phyloP scores from a whole-genome alignment of 2,888 invertebrate species.

The Scotopteryx bipunctaria region DNA sequence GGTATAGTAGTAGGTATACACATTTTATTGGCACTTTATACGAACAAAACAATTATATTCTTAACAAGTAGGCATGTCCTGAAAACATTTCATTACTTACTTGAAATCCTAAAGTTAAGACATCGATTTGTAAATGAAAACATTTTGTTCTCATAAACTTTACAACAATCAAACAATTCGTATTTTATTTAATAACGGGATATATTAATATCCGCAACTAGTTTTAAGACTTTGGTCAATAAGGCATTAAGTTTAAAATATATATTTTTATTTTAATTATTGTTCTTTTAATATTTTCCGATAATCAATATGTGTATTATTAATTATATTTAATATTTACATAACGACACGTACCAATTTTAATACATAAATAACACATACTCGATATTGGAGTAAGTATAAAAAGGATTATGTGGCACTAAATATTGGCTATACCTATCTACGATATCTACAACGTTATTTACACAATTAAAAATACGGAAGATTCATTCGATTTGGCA shows the following conservation, averaged over 20 bases:
- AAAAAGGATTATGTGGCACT: constrained; percentile 68
- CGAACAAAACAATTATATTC: constrained; percentile 13
- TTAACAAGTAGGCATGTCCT: constrained; percentile 53
- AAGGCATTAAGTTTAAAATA: constrained; percentile 84
- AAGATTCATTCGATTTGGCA: constrained; percentile 65
- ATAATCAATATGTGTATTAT: constrained; percentile 65
- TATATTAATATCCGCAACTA: constrained; percentile 76
- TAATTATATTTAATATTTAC: constrained; percentile 76
- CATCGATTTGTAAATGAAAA: constrained; percentile 72
- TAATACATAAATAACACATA: constrained; percentile 36
- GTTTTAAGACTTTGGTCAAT: constrained; percentile 84
- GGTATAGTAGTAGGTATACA: background rate
- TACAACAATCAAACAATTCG: constrained; percentile 79
- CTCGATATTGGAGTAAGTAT: constrained; percentile 58
- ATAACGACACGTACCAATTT: constrained; percentile 45
- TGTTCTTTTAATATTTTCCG: constrained; percentile 79
- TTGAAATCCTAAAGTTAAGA: constrained; percentile 59
- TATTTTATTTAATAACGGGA: constrained; percentile 68
- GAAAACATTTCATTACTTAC: constrained; percentile 45
- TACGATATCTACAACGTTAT: constrained; percentile 68
- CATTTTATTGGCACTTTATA: constrained; percentile 16
- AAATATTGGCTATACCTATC: constrained; percentile 61
- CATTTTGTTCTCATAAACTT: constrained; percentile 70
- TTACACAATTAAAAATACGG: constrained; percentile 59
- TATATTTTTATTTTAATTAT: constrained; percentile 78